These are phyloP conservation scores for Hyles vespertilio DNA, from an alignment of 1,140 invertebrate species.

Conservation along the genomic window DNA sequence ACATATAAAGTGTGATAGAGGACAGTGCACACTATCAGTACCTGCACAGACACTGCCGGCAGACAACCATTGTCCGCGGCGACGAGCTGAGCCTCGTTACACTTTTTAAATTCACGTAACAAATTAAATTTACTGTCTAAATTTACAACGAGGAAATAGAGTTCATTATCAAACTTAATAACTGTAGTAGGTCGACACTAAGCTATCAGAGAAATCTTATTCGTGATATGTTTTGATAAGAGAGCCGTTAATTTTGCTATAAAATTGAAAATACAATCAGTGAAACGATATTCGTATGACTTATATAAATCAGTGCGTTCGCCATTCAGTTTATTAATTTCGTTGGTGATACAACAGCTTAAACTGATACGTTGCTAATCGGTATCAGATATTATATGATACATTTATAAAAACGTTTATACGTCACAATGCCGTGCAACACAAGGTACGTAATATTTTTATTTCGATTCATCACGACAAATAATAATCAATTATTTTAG, in stretches of 20 bases:
- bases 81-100: not conserved
- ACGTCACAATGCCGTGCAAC: not conserved
- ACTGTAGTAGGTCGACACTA: conserved; percentile 7
- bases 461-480: no score
- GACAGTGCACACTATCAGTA: conserved; percentile 4
- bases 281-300: conserved; percentile 9
- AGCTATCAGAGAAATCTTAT: conserved; percentile 9
- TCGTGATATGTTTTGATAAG: conserved; percentile 11
- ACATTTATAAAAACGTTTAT: not conserved
- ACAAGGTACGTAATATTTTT: not conserved
- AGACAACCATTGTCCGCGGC: not conserved
- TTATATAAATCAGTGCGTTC: conserved; percentile 10
- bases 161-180: conserved; percentile 15
- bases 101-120: no score
- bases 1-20: conserved; percentile 5
- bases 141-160: conserved; percentile 8
- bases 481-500: not conserved
- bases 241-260: conserved; percentile 1
- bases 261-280: conserved; percentile 8
- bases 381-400: not conserved
- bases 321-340: not conserved
- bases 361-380: no score
- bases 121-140: not conserved
- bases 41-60: not conserved
- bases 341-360: no score